Conservation (phyloP, 1,140 invertebrate species). For the Monomorium pharaonis region DNA sequence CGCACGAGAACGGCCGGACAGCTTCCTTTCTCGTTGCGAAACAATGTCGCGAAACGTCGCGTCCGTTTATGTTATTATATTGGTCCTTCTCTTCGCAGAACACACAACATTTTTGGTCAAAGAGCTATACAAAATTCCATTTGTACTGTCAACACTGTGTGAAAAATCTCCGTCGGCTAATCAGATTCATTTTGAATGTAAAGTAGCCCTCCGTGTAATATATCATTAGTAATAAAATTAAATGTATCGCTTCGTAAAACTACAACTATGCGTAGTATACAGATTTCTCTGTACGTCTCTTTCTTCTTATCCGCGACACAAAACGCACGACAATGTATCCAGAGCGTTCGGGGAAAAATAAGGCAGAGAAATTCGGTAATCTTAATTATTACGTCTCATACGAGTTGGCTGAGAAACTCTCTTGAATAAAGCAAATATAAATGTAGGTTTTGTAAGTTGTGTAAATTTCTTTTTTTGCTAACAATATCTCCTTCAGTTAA, state of each 20-base stretch:
- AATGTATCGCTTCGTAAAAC: neutral
- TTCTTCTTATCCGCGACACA: neutral
- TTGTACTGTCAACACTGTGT: constrained; percentile 49
- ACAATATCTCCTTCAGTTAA: neutral
- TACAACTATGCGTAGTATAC: neutral
- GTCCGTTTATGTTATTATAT: constrained; percentile 41
- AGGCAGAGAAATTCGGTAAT: constrained; percentile 15
- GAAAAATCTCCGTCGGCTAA: constrained; percentile 13
- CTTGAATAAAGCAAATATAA: neutral
- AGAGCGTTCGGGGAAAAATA: constrained; percentile 19
- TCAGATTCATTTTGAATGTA: constrained; percentile 6
- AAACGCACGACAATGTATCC: constrained; percentile 14
- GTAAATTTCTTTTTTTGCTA: neutral
- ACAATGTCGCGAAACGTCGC: neutral
- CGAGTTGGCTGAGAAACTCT: neutral
- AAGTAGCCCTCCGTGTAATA: neutral
- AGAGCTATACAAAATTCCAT: constrained; percentile 55
- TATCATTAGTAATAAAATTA: neutral
- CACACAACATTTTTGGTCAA: constrained; percentile 54
- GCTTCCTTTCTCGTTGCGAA: neutral
- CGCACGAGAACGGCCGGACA: neutral
- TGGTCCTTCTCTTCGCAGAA: constrained; percentile 53
- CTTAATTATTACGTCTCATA: neutral
- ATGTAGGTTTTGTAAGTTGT: constrained; percentile 9
- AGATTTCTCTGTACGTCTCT: neutral